Evolutionary conservation across 53 echinoderm and acorn worm species (phyloP), one percentile per base, ranked within the genome.

Genomic region (Paelopatides confundens): DNA sequence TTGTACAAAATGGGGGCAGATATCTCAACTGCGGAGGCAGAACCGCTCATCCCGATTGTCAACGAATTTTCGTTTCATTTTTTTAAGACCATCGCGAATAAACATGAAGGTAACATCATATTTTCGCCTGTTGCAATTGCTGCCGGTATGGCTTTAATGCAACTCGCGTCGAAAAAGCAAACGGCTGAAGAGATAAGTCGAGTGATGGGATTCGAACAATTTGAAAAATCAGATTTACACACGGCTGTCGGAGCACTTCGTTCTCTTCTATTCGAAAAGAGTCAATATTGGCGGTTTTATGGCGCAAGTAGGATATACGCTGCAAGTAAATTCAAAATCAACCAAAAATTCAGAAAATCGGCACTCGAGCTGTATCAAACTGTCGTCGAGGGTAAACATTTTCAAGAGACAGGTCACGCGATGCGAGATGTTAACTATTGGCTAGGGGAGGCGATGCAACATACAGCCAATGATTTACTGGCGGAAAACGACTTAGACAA

Each of bases 71-170:
- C 79, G 6, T 79, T 79, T 47, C 58, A 79, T 32, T 52, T 79
- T 48, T 79, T 79, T n/a, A 79, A 79, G 52, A 2, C 2, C 43
- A 31, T 53, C 32, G 68, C 68, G 5, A 40, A 40, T 38, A 33
- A 18, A 29, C 21, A 31, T 21, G 51, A 58, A 2, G 53, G 79
- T 31, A 79, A 79, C 79, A 50, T 79, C 31, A 21, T 79, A 24
- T 79, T 79, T 51, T 79, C 79, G 34, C 79, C 79, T 26, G 38
- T 87, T 14, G 90, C 93, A 63, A 90, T 97, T 63, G 93, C 95
- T 1, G 92, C 97, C 3, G 97, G 93, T 10, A 67, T 97, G 18
- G 93, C 94, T 3, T 92, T 97, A 93, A 95, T 95, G 35, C 89
- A 90, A 24, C 69, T 95, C 24, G 97, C 95, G 34, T 93, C 93